Conservation (phyloP, 2,113 vertebrate genomes). For the Pterocles orientalis region DNA sequence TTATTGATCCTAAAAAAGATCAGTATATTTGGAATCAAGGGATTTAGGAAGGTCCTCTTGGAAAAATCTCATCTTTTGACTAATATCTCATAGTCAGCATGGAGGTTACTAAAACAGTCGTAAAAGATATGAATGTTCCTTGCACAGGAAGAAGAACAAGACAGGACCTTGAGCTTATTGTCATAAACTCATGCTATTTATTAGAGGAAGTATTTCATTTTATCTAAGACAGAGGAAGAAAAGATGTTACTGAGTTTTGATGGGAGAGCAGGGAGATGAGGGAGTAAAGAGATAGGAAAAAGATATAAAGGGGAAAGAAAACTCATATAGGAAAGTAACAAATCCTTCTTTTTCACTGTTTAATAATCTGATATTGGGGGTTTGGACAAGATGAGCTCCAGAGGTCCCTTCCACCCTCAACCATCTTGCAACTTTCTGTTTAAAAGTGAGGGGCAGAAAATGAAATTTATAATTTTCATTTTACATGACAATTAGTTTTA, state of each 20-base stretch:
- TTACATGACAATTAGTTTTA: not conserved
- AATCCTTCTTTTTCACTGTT: not conserved
- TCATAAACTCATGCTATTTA: not conserved
- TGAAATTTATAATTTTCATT: not conserved
- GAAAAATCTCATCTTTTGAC: not conserved
- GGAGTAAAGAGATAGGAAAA: not conserved
- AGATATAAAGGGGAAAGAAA: not conserved
- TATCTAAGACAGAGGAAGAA: not conserved
- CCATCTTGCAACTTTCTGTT: not conserved
- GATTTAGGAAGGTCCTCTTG: not conserved
- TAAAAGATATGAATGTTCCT: not conserved
- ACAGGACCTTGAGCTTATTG: not conserved
- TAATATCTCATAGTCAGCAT: not conserved
- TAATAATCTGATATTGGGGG: not conserved
- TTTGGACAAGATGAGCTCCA: not conserved
- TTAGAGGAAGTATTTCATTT: not conserved
- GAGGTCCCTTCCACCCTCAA: fast-evolving
- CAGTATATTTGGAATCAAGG: not conserved
- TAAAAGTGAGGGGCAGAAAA: not conserved
- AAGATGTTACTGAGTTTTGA: not conserved
- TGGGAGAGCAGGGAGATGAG: not conserved
- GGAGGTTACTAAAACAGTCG: not conserved
- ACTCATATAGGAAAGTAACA: not conserved
- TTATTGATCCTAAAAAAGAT: not conserved
- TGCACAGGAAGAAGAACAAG: not conserved